phyloP scores from a whole-genome alignment of 2,888 invertebrate genomes.

The Trilocha varians region DNA sequence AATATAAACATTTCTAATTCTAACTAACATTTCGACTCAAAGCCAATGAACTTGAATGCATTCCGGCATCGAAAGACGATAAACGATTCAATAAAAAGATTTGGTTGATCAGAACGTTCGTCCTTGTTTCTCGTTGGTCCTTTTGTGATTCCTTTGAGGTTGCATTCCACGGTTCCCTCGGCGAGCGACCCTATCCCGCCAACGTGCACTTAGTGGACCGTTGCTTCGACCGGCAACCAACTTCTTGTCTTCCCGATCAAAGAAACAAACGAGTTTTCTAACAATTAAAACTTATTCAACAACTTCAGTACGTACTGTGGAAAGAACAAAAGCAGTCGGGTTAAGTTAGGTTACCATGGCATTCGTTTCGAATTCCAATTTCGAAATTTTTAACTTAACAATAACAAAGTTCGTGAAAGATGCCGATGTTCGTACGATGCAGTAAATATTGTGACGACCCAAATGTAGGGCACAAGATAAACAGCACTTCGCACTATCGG shows the following conservation, averaged over 20 bases:
- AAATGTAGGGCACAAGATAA: conserved; percentile 53
- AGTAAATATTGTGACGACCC: conserved; percentile 17
- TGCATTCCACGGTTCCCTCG: conserved; percentile 61
- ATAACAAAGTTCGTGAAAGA: not conserved
- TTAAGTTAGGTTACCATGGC: not conserved
- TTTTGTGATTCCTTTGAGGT: conserved; percentile 59
- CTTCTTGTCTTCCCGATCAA: not conserved
- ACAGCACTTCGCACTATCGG: conserved; percentile 44
- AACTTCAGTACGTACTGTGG: not conserved
- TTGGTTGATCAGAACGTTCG: conserved; percentile 47
- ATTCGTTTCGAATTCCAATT: not conserved
- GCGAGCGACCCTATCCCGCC: conserved; percentile 27
- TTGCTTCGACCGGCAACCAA: conserved; percentile 4
- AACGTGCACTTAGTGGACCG: conserved; percentile 17
- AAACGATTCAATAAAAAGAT: conserved; percentile 31
- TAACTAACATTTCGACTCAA: not conserved
- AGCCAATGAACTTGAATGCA: conserved; percentile 7
- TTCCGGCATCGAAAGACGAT: conserved; percentile 19
- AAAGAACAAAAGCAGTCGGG: not conserved
- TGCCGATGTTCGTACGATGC: not conserved
- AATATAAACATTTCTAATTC: conserved; percentile 6
- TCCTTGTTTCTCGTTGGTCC: conserved; percentile 54
- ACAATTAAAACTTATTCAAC: not conserved
- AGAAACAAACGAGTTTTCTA: not conserved
- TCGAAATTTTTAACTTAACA: not conserved